Evolutionary conservation across 30 jellyfish, hydroid and myxozoan species (phyloP).

Genomic region (Mastigias papua): DNA sequence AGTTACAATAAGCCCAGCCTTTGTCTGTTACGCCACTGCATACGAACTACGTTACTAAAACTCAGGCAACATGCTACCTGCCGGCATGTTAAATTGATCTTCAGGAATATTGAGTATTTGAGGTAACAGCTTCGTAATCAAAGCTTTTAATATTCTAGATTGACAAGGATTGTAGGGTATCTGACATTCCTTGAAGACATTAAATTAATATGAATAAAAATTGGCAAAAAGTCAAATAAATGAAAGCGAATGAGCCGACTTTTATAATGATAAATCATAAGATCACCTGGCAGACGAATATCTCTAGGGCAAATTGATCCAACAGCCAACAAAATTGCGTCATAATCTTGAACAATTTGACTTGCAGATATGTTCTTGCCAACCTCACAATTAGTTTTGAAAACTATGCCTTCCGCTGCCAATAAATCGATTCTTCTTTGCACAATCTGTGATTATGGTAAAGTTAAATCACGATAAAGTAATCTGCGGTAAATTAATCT

Average conservation of each 20-base stretch:
- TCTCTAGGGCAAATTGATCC: conserved; percentile 83
- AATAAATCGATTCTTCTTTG: conserved; percentile 73
- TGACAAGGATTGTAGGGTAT: no score
- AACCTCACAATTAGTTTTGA: conserved; percentile 59
- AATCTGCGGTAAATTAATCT: no score
- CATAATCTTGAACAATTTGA: conserved; percentile 37
- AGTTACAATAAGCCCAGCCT: no score
- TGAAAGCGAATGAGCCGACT: background rate
- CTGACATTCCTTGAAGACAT: no score
- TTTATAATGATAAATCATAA: background rate
- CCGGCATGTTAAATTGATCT: no score
- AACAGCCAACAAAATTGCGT: conserved; percentile 76
- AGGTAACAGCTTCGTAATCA: no score
- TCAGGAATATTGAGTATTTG: no score
- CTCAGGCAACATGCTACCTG: no score
- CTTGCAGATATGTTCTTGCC: conserved; percentile 57
- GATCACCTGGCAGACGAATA: conserved; percentile 77
- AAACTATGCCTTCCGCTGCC: conserved; percentile 76
- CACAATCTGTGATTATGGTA: conserved; percentile 42
- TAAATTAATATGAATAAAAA: no score
- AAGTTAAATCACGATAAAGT: background rate
- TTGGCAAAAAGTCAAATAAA: background rate
- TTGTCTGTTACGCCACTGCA: no score
- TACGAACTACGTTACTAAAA: no score
- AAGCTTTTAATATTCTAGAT: no score